Conservation (phyloP, 1,140 invertebrate species). For the Harpegnathos saltator region DNA sequence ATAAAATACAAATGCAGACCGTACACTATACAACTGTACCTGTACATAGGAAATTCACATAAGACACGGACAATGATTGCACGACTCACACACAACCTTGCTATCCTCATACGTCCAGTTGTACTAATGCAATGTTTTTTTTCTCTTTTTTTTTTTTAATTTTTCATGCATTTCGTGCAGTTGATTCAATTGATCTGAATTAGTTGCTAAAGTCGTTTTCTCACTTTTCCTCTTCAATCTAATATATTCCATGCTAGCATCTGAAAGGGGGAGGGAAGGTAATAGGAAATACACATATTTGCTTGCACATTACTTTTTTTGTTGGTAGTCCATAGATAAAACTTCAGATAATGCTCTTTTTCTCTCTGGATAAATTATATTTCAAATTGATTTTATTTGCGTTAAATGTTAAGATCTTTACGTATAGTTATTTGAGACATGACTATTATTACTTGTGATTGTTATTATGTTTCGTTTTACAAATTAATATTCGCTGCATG, state of each 20-base stretch:
- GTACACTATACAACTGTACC: constrained; percentile 14
- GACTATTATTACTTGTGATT: constrained; percentile 9
- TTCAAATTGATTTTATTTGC: constrained; percentile 24
- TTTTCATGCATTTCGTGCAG: constrained; percentile 46
- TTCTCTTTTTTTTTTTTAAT: too few species aligned
- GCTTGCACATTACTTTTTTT: constrained; percentile 64
- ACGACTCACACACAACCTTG: constrained; percentile 70
- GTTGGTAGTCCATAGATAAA: constrained; percentile 36
- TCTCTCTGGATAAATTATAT: not conserved
- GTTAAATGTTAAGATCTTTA: constrained; percentile 12
- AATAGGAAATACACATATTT: constrained; percentile 75
- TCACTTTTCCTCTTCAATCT: constrained; percentile 72
- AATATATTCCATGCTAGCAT: constrained; percentile 86
- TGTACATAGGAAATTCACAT: not conserved
- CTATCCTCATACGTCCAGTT: constrained; percentile 82
- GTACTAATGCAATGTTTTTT: constrained; percentile 72
- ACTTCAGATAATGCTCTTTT: constrained; percentile 29
- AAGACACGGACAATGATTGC: constrained; percentile 42
- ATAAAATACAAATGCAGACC: not conserved
- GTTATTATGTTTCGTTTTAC: not conserved
- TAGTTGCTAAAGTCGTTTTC: constrained; percentile 63
- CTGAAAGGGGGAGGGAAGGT: constrained; percentile 87
- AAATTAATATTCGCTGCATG: constrained; percentile 42
- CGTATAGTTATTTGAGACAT: constrained; percentile 19
- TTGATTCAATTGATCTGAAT: constrained; percentile 47